Evolutionary conservation across 2,888 invertebrate genomes (phyloP).

Genomic region (Hirtodrosophila alboralis): DNA sequence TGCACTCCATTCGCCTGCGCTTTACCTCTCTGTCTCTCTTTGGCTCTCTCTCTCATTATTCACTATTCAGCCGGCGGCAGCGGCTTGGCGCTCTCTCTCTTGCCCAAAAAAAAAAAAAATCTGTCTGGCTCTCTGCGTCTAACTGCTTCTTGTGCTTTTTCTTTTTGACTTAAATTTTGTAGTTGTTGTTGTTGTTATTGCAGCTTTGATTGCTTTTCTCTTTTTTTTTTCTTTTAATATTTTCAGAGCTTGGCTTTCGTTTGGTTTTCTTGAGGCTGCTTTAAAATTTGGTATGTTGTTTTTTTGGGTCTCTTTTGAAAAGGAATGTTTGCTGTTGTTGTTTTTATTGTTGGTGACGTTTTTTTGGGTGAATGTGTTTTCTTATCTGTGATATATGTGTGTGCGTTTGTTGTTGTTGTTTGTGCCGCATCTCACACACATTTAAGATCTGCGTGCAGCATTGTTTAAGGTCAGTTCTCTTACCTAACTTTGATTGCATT

Average conservation of each 20-base stretch:
- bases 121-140: constrained; percentile 49
- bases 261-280: constrained; percentile 41
- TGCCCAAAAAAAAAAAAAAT: too few relatives aligned
- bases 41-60: constrained; percentile 17
- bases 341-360: constrained; percentile 43
- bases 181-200: constrained; percentile 19
- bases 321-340: constrained; percentile 58
- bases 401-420: constrained; percentile 10
- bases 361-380: constrained; percentile 60
- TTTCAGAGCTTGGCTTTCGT: constrained; percentile 69
- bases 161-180: constrained; percentile 29
- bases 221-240: constrained; percentile 62
- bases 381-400: constrained; percentile 18
- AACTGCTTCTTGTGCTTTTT: constrained; percentile 47
- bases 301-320: constrained; percentile 55
- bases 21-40: constrained; percentile 19
- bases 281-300: constrained; percentile 34
- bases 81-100: neutral
- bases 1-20: constrained; percentile 79
- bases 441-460: constrained; percentile 56
- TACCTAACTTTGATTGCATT: constrained; percentile 77
- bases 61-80: constrained; percentile 10
- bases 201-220: constrained; percentile 53
- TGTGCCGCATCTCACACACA: constrained; percentile 29
- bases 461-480: constrained; percentile 79